Base-by-base conservation (phyloP, 35 echinoderm and acorn worm species). In the Ophioderma brevispina region DNA sequence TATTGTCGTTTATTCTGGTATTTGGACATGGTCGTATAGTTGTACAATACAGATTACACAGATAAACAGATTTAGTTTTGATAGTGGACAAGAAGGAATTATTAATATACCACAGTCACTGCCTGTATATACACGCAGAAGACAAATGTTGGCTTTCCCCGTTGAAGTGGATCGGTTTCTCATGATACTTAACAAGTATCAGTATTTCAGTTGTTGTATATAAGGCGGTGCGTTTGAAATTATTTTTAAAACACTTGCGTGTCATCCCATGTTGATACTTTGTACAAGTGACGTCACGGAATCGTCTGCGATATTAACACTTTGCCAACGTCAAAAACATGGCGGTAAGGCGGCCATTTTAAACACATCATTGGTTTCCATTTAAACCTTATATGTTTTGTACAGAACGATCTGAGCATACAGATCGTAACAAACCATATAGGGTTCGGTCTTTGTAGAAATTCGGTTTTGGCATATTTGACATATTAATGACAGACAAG, bases 21-120 rank as follows among this genome's bases (percentile, higher is more conserved):
- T 70, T 70, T 70, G 59, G 59, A 70, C 59, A 70, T 70, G 59
- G 59, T 70, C 59, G 59, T 70, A 70, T 70, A 25, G 23, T 25
- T 70, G 59, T 70, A 70, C 28, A 70, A 70, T 30, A 30, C 59
- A 70, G 59, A 70, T 70, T 70, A 70, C 59, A 25, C 59, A 70
- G 17, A 70, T 70, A 70, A 70, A 70, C 59, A 70, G 2, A 25
- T 25, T 30, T 25, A 30, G 59, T 70, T 70, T 70, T 70, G 6
- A 70, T 70, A 70, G 59, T 30, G 59, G 59, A 70, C 59, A 6
- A 25, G 5, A 15, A 18, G 6, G 59, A 70, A 70, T 70, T 70
- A 70, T 70, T 70, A 70, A 70, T 70, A 70, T 30, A 70, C 59
- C 59, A 70, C 59, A 30, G 6, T 70, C 17, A 70, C 15, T 70